Evolutionary conservation across 2,113 vertebrate species (phyloP).

Genomic region (Micronycteris hirsuta): DNA sequence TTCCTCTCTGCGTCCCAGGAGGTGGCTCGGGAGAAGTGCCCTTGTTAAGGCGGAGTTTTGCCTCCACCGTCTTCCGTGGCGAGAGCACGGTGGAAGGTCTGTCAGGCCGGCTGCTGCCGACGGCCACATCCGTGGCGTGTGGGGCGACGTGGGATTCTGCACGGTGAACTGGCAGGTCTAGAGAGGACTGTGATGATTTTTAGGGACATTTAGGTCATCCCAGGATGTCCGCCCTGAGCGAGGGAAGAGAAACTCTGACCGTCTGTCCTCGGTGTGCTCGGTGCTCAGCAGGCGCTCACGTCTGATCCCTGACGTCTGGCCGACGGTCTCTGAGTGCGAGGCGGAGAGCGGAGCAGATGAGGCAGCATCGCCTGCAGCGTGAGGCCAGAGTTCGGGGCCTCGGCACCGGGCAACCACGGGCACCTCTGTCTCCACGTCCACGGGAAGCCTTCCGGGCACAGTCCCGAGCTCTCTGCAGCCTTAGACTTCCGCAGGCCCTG

Average conservation of each 20-base stretch:
- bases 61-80: background rate
- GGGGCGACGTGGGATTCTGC: accelerated
- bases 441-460: accelerated
- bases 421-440: accelerated
- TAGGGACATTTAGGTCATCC: background rate
- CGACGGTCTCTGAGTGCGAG: accelerated
- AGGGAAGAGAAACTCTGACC: accelerated
- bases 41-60: background rate
- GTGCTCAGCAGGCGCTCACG: accelerated
- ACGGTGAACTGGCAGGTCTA: background rate
- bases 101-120: too few relatives aligned
- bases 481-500: accelerated
- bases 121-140: too few relatives aligned
- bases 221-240: accelerated
- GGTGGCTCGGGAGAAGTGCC: background rate
- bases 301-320: accelerated
- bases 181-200: too few relatives aligned
- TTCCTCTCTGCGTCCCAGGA: accelerated
- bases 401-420: accelerated
- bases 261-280: accelerated
- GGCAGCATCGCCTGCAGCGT: accelerated
- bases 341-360: background rate
- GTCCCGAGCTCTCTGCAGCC: background rate
- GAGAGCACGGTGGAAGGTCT: accelerated
- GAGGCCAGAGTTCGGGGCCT: accelerated